phyloP scores from a whole-genome alignment of 2,113 vertebrate genomes.

The Hydrochoerus hydrochaeris region DNA sequence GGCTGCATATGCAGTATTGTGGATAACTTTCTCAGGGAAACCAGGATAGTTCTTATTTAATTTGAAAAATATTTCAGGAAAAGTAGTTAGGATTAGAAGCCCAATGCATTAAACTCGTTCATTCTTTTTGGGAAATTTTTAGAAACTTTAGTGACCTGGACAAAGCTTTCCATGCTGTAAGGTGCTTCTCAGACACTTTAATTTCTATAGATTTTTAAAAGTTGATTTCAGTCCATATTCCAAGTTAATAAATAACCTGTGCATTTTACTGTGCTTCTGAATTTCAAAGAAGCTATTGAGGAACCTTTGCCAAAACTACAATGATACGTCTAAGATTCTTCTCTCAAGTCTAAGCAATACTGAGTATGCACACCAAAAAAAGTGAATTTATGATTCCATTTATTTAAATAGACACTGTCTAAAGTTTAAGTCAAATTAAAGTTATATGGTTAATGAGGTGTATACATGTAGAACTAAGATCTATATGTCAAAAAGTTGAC shows the following conservation, averaged over 20 bases:
- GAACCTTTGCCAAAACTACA: neutral
- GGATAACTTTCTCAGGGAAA: neutral
- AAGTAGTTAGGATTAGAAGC: neutral
- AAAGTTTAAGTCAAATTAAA: neutral
- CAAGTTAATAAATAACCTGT: neutral
- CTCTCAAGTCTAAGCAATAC: neutral
- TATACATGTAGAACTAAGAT: neutral
- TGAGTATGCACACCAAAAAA: neutral
- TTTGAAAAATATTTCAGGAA: neutral
- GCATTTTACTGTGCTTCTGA: neutral
- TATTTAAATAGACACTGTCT: neutral
- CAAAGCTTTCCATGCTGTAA: neutral
- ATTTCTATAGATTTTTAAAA: neutral
- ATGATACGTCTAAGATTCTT: neutral
- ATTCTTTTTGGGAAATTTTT: neutral
- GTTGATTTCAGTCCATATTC: neutral
- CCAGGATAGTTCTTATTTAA: neutral
- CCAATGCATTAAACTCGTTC: neutral
- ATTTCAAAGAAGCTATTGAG: neutral
- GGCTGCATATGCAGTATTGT: neutral
- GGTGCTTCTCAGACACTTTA: neutral
- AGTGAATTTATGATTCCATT: neutral
- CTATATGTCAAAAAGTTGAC: neutral
- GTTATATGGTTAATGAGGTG: neutral
- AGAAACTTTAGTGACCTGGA: neutral